Base-by-base conservation (phyloP, 2,888 invertebrate genomes). In the Orchestes rusci region DNA sequence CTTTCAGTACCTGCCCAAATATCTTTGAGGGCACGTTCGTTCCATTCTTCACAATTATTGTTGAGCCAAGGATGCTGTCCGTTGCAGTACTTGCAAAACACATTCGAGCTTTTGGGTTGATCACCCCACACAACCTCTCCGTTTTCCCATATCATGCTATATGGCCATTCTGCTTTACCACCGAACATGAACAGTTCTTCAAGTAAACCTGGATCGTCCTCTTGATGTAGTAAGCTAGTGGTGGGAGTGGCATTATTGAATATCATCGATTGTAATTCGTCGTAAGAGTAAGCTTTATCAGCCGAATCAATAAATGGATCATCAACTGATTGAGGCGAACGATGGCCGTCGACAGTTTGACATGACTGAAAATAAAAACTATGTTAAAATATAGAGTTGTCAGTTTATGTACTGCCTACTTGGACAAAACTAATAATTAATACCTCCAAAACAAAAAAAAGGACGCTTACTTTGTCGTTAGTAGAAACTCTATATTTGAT, bases 1-100 rank as follows among this genome's bases (percentile, higher is more conserved):
- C 68, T 48, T 33, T 27, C 33, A 33, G 32, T 16, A 28, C 27
- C 37, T 5, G 20, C 37, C 43, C 43, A 43, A 20, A 43, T 38
- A 18, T 43, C 27, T 16, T 43, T 43, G 10, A 43, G 12, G 3
- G 20, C 20, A 12, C 35, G 23, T 8, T 16, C 27, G n/a, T 38
- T 32, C 20, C 12, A 23, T 8, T 43, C 23, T n/a, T 39, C 13
- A n/a, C 18, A 12, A 2, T 29, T 23, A 16, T 40, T 33, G 29
- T 27, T 15, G 2, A 38, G 38, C 43, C 43, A 43, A 10, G 38
- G 37, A 18, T 43, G 32, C 13, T 43, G 20, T 2, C 12, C 18
- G 28, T 32, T 43, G 28, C 38, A 38, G 16, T 27, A 19, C 15
- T 33, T 37, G 33, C 43, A 43, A 13, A 32, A 36, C 3, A 29